Evolutionary conservation across 1,140 invertebrate genomes (phyloP).

Genomic region (Tribolium madens): DNA sequence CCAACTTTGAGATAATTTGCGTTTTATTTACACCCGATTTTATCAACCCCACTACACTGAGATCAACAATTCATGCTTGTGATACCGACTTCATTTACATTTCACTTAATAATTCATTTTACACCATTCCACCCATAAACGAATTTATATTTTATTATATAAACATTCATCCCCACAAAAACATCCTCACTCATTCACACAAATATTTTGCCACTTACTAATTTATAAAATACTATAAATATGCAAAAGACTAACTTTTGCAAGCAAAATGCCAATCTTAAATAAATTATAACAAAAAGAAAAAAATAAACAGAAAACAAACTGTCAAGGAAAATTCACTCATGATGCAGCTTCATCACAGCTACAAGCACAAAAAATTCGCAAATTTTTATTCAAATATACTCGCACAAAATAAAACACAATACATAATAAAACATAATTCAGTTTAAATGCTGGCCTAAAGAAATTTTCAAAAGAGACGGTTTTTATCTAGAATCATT

Average conservation of each 20-base stretch:
- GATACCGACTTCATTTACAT: background rate
- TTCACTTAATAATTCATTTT: background rate
- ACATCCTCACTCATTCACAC: background rate
- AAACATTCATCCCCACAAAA: background rate
- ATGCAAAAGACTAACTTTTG: background rate
- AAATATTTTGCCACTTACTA: background rate
- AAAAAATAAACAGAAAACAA: no score
- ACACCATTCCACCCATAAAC: background rate
- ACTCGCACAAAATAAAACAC: no score
- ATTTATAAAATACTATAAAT: no score
- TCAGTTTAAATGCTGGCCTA: background rate
- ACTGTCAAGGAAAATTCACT: no score
- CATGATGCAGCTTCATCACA: no score
- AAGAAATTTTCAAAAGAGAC: background rate
- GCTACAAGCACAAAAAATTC: no score
- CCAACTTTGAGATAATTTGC: slow-evolving; percentile 30
- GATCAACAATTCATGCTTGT: background rate
- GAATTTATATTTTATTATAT: background rate
- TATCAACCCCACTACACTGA: slow-evolving; percentile 3
- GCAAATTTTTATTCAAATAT: no score
- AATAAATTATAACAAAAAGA: no score
- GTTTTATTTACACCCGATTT: slow-evolving; percentile 32
- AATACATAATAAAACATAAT: background rate
- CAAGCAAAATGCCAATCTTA: background rate
- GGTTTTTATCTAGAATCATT: background rate